A percentile compares a stretch with the other conserved stretches of the same genome.
These are phyloP conservation scores for Onychorhynchus coronatus DNA, from an alignment of 2,113 vertebrate species.

Conservation along the genomic window DNA sequence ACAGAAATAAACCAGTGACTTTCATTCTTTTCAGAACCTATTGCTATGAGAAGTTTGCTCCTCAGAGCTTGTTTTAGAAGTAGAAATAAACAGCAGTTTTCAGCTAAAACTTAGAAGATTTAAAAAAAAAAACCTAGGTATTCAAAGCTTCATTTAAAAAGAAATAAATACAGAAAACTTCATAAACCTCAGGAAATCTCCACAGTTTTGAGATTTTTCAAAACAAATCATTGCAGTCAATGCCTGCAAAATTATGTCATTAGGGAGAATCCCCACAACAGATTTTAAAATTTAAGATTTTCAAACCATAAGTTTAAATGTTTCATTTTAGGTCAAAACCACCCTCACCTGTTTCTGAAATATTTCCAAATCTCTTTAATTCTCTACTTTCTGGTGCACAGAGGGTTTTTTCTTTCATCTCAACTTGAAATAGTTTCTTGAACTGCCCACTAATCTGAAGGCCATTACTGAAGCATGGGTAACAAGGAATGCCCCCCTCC, in stretches of 20 bases:
- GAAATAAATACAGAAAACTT: background rate
- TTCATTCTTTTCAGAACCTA: background rate
- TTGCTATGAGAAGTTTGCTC: background rate
- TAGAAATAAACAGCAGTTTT: background rate
- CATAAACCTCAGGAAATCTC: background rate
- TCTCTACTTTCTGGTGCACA: background rate
- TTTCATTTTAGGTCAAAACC: background rate
- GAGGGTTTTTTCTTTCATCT: background rate
- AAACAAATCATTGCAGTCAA: background rate
- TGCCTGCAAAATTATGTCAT: background rate
- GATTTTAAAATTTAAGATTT: background rate
- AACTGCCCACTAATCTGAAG: background rate
- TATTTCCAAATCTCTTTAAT: background rate
- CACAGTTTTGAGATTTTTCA: background rate
- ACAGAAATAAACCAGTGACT: background rate
- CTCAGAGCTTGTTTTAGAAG: background rate
- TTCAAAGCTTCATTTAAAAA: background rate
- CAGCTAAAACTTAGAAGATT: background rate
- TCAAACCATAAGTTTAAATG: background rate
- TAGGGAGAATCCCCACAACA: rapidly evolving
- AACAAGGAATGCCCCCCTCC: background rate
- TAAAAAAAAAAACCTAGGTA: background rate
- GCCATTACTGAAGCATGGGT: background rate
- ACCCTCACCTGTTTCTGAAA: background rate
- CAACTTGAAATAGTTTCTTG: background rate